Conservation (phyloP, 2,113 vertebrate genomes). For the Cacatua alba region DNA sequence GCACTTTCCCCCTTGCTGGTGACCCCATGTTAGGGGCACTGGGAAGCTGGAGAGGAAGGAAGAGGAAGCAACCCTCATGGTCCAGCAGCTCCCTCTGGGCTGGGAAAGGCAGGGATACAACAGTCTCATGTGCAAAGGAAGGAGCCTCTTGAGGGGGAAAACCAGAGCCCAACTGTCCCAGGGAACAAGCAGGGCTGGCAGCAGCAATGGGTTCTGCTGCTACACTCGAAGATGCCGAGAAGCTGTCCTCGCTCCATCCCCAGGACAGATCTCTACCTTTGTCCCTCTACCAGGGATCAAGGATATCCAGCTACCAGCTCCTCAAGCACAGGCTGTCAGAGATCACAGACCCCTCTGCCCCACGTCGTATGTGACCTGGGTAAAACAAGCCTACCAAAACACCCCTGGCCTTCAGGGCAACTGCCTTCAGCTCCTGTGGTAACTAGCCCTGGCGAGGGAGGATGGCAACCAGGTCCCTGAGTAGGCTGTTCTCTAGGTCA, state of each 20-base stretch:
- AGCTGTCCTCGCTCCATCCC: neutral
- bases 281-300: neutral
- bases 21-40: neutral
- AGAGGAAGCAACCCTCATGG: neutral
- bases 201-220: neutral
- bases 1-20: neutral
- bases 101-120: neutral
- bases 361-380: neutral
- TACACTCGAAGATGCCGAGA: neutral
- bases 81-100: neutral
- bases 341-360: neutral
- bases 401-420: neutral
- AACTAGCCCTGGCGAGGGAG: neutral
- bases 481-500: neutral
- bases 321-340: neutral
- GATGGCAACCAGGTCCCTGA: conserved; percentile 34
- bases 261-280: neutral
- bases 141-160: neutral
- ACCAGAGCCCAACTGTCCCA: neutral
- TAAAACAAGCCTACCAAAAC: neutral
- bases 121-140: neutral
- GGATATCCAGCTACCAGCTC: neutral
- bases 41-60: neutral
- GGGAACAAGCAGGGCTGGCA: neutral
- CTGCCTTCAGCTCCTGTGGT: neutral